These are phyloP conservation scores for Chaetorhynchus papuensis DNA, from an alignment of 2,113 vertebrate genomes.

Conservation along the genomic window DNA sequence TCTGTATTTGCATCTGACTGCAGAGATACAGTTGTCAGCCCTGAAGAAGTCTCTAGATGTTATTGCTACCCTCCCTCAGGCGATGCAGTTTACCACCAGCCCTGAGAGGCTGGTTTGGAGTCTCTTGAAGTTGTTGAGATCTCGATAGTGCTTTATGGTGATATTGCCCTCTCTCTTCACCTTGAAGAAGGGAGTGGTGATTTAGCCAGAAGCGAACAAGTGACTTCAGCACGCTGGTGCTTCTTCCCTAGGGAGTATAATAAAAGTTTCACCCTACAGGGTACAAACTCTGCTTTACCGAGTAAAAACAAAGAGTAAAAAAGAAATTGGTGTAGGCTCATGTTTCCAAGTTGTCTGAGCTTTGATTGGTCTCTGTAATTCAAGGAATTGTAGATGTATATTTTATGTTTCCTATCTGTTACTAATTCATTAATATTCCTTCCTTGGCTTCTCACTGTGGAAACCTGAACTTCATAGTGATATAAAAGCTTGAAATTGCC, in stretches of 20 bases:
- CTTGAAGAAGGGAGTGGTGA: conserved; percentile 10
- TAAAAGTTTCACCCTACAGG: not conserved
- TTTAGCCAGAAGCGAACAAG: not conserved
- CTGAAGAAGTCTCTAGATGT: not conserved
- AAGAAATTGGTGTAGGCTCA: not conserved
- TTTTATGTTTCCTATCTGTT: not conserved
- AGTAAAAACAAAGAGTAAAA: not conserved
- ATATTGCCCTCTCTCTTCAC: conserved; percentile 17
- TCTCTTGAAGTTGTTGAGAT: conserved; percentile 2
- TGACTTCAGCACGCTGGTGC: not conserved
- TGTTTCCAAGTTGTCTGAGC: not conserved
- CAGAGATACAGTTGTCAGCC: not conserved
- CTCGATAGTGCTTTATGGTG: not conserved
- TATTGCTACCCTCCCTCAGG: not conserved
- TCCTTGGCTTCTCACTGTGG: not conserved
- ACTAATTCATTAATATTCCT: not conserved
- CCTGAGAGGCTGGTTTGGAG: conserved; percentile 28
- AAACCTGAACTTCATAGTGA: not conserved
- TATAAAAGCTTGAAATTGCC: not conserved
- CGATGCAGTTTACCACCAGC: not conserved
- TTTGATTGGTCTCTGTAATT: not conserved
- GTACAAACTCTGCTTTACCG: not conserved
- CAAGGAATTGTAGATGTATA: not conserved
- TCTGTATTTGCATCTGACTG: conserved; percentile 28
- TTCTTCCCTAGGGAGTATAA: not conserved